phyloP scores from a whole-genome alignment of 2,113 vertebrate genomes.

The Uria aalge region DNA sequence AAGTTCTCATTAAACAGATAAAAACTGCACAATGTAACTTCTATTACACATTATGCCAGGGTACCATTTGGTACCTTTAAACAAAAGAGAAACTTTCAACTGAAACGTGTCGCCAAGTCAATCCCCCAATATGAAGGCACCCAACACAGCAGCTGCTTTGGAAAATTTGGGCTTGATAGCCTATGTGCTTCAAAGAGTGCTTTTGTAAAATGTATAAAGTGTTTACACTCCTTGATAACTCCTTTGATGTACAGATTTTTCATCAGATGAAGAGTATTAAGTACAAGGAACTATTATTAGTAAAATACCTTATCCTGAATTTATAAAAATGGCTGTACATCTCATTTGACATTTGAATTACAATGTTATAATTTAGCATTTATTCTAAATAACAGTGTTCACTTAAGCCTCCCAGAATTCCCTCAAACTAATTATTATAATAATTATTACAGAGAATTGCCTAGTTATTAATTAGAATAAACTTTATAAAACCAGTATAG shows the following conservation, averaged over 20 bases:
- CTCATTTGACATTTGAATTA: slow-evolving; percentile 1
- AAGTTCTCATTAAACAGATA: neutral
- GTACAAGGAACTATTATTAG: neutral
- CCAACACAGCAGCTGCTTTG: neutral
- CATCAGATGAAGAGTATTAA: neutral
- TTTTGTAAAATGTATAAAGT: neutral
- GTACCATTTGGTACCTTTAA: neutral
- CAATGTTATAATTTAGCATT: neutral
- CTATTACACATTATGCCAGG: neutral
- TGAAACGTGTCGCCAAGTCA: neutral
- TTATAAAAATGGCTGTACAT: neutral
- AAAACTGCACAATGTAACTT: neutral
- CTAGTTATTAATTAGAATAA: slow-evolving; percentile 13
- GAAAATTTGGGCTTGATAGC: neutral
- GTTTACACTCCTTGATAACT: neutral
- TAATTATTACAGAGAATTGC: neutral
- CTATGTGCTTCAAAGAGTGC: neutral
- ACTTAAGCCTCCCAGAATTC: neutral
- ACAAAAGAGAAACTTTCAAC: neutral
- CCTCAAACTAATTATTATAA: neutral
- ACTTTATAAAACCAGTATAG: neutral
- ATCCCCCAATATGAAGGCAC: neutral
- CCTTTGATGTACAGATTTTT: slow-evolving; percentile 11
- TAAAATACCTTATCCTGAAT: neutral
- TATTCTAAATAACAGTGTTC: neutral